A percentile compares a stretch with the other conserved stretches of the same genome.
Conservation (phyloP, 2,113 vertebrate species). For the Thermophis baileyi region DNA sequence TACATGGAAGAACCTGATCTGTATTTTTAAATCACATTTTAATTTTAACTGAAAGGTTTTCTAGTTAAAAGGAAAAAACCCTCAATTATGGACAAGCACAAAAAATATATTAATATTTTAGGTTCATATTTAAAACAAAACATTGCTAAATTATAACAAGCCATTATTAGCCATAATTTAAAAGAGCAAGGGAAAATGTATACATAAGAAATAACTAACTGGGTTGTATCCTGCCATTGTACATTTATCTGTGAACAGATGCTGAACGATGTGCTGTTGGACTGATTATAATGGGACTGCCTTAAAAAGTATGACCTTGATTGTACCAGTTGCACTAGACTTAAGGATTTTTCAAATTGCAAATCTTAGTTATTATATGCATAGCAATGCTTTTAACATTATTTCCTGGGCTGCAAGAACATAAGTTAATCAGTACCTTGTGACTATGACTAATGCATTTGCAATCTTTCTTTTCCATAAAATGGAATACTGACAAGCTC, state of each 20-base stretch:
- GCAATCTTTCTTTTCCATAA: slow-evolving; percentile 29
- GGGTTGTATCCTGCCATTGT: slow-evolving; percentile 38
- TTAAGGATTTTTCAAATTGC: slow-evolving; percentile 56
- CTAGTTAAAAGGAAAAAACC: background rate
- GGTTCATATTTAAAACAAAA: slow-evolving; percentile 1
- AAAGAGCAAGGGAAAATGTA: slow-evolving; percentile 12
- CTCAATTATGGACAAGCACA: slow-evolving; percentile 20
- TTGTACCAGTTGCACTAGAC: slow-evolving; percentile 53
- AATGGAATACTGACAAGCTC: slow-evolving; percentile 34
- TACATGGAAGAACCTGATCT: background rate
- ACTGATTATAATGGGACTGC: slow-evolving; percentile 63
- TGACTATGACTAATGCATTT: slow-evolving; percentile 41
- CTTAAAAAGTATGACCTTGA: slow-evolving; percentile 53
- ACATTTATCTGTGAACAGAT: slow-evolving; percentile 46
- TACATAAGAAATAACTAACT: slow-evolving; percentile 13
- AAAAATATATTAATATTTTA: slow-evolving; percentile 21
- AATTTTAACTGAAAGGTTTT: slow-evolving; percentile 15
- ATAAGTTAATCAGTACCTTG: slow-evolving; percentile 48
- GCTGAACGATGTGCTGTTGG: slow-evolving; percentile 46
- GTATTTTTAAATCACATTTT: background rate
- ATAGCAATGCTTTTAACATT: slow-evolving; percentile 48
- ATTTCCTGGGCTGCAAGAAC: slow-evolving; percentile 49
- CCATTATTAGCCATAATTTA: slow-evolving; percentile 28
- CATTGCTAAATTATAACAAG: slow-evolving; percentile 31
- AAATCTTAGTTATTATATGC: slow-evolving; percentile 56